These are phyloP conservation scores for Zootoca vivipara DNA, from an alignment of 2,113 vertebrate genomes.

Conservation along the genomic window DNA sequence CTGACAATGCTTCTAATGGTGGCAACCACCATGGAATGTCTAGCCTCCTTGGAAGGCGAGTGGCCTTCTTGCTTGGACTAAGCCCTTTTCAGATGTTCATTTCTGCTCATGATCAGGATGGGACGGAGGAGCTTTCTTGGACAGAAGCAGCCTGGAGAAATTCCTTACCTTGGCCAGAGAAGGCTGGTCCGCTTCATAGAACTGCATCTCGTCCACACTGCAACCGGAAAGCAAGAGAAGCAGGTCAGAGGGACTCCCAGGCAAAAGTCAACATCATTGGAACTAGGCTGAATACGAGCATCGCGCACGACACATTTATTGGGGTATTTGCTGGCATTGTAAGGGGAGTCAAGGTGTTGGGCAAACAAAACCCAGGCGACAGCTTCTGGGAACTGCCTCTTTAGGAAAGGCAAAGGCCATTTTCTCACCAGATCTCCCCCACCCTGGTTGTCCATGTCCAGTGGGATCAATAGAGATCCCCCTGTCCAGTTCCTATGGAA, in stretches of 20 bases:
- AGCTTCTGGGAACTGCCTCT: too few species aligned
- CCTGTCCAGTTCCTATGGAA: too few species aligned
- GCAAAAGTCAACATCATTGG: not conserved
- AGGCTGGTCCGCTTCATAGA: not conserved
- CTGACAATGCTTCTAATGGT: too few species aligned
- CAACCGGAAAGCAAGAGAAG: not conserved
- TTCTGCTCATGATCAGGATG: not conserved
- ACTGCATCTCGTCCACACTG: not conserved
- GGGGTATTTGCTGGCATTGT: not conserved
- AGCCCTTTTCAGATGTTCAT: not conserved
- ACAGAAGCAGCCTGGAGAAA: too few species aligned
- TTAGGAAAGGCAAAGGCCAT: too few species aligned
- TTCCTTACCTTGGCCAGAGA: not conserved
- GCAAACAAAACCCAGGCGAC: too few species aligned
- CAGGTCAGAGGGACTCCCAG: not conserved
- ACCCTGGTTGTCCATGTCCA: too few species aligned
- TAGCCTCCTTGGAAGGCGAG: too few species aligned
- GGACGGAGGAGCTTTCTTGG: not conserved
- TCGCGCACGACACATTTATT: not conserved
- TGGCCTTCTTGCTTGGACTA: too few species aligned
- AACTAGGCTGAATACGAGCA: not conserved
- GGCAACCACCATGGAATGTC: too few species aligned
- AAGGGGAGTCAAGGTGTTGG: not conserved
- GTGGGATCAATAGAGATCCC: too few species aligned
- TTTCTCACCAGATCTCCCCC: too few species aligned